Percentiles rank a stretch among this genome's conserved stretches.
These are phyloP conservation scores for Podargus strigoides DNA, from an alignment of 2,797 vertebrate species.

Conservation along the genomic window DNA sequence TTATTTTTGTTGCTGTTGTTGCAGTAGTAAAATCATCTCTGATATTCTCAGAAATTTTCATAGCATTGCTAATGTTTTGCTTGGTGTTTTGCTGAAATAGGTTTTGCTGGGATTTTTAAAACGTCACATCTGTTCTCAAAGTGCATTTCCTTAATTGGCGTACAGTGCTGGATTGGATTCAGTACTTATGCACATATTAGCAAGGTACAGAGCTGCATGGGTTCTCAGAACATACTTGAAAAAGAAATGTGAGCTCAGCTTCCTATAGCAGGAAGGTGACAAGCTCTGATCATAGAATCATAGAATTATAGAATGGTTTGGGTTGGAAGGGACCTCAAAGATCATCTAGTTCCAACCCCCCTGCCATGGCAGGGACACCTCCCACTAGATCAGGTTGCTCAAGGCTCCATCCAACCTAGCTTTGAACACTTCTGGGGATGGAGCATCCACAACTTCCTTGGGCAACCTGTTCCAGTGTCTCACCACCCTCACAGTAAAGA, in stretches of 20 bases:
- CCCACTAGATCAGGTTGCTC: too few species aligned
- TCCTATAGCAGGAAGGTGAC: background rate
- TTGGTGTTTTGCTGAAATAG: background rate
- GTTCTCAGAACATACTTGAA: background rate
- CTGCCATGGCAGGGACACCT: too few species aligned
- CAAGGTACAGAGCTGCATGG: background rate
- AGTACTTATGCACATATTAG: background rate
- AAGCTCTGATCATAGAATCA: too few species aligned
- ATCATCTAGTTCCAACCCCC: too few species aligned
- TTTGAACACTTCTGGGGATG: too few species aligned
- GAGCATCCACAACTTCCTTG: too few species aligned
- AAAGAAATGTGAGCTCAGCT: background rate
- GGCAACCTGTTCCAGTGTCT: too few species aligned
- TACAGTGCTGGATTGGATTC: background rate
- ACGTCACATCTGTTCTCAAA: constrained; percentile 28
- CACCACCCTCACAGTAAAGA: too few species aligned
- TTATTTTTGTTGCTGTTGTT: constrained; percentile 26
- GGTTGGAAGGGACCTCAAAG: too few species aligned
- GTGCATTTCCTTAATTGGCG: background rate
- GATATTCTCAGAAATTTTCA: constrained; percentile 6
- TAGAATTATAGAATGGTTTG: too few species aligned
- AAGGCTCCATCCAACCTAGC: too few species aligned
- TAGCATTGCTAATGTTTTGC: background rate
- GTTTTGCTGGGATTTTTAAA: background rate
- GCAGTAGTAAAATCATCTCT: background rate